phyloP scores from a whole-genome alignment of 2,797 vertebrate species.

The Cyclura pinguis region DNA sequence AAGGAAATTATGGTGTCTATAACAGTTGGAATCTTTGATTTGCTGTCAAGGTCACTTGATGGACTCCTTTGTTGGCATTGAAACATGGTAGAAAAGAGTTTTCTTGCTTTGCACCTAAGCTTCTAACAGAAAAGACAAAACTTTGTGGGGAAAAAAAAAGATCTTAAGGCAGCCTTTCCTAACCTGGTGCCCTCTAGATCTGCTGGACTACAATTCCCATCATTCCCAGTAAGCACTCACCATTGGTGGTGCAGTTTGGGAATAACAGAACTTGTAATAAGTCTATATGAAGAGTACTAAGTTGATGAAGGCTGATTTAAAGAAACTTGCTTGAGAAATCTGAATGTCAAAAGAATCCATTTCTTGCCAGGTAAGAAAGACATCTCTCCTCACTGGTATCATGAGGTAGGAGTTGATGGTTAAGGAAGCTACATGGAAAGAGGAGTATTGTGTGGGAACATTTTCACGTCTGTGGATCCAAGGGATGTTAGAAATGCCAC shows the following conservation, averaged over 20 bases:
- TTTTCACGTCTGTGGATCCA: background rate
- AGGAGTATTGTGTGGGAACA: background rate
- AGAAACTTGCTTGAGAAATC: background rate
- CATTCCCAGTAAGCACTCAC: background rate
- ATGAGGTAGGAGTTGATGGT: background rate
- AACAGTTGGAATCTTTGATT: slow-evolving; percentile 15
- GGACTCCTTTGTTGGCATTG: background rate
- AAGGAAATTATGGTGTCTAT: background rate
- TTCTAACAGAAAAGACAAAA: background rate
- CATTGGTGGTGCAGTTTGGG: background rate
- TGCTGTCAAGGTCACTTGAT: slow-evolving; percentile 19
- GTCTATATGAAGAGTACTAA: background rate
- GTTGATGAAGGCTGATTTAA: background rate
- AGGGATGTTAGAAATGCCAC: background rate
- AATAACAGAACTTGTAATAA: background rate
- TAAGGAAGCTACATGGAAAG: background rate
- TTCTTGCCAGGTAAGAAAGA: background rate
- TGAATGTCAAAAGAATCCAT: background rate
- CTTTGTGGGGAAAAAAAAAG: background rate
- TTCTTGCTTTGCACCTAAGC: slow-evolving; percentile 7
- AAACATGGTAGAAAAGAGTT: slow-evolving; percentile 18
- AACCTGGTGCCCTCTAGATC: background rate
- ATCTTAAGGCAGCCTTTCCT: background rate
- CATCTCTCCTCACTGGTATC: background rate
- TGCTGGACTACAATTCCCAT: background rate